Base-by-base conservation (phyloP, 1,140 invertebrate genomes). In the Carcinoscorpius rotundicauda region DNA sequence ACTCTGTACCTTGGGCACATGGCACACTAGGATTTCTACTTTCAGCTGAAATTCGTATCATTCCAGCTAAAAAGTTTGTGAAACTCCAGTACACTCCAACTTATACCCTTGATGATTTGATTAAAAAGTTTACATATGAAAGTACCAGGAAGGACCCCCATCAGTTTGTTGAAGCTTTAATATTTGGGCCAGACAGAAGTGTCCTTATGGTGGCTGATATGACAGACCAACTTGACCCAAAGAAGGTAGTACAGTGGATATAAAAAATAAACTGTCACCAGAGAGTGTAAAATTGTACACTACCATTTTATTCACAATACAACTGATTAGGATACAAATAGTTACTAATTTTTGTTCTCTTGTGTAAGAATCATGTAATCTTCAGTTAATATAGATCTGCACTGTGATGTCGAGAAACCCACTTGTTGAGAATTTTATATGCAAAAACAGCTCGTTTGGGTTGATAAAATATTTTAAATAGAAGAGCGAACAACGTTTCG, bases 11-110 rank as follows among this genome's bases (percentile, higher is more conserved):
- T 0, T 91, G 88, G 89, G 90, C 88, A 0, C 87, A 93, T 76
- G 89, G 89, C 6, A 91, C 88, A 4, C 76, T 92, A 6, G 88
- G 89, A n/a, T 88, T 93, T 72, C 76, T 92, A 5, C 87, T 88
- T 0, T 83, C 87, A 3, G 88, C 85, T 3, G 85, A 87, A 71
- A 83, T 93, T 48, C 79, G 82, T 74, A 84, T 92, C 57, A 81
- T 91, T 64, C 88, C 88, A 6, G 84, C 86, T 10, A 78, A 81
- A 64, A 79, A 78, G 70, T 84, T 76, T 71, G 73, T 81, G 3
- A 70, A 72, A 68, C 72, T 93, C 10, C 80, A 85, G 56, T 92
- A 93, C 75, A 75, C 81, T 8, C 84, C 87, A 0, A 80, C 83
- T n/a, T 75, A 81, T 55, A 81, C 79, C 49, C 68, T 83, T 58